Evolutionary conservation across 2,797 vertebrate genomes (phyloP), one percentile per base, ranked within the genome.

Genomic region (Luscinia luscinia): DNA sequence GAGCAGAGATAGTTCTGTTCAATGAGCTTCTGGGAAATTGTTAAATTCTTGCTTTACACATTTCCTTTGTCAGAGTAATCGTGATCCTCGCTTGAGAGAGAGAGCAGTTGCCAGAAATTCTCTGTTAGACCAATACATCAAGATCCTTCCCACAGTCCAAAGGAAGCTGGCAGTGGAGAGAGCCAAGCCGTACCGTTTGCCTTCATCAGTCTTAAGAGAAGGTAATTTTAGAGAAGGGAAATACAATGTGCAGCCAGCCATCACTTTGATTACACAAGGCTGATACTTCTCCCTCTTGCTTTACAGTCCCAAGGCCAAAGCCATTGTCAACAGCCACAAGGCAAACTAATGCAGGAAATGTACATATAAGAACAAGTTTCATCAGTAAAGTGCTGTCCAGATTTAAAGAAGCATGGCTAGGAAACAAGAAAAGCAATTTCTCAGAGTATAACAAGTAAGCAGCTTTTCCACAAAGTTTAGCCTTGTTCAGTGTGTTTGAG

Each of bases 111-210:
- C 97, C 40, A 98, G 99, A 94, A 99, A 99, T 97, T 98, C 98
- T 30, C 98, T 99, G 38, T 83, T 99, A 94, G 98, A 98, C 28
- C 99, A 99, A 2, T 99, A 99, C 75, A 97, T 97, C 22, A 99
- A 99, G 91, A 97, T 99, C 91, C 98, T 99, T 64, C 99, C 99
- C 43, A 98, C 98, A 95, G 98, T 99, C 66, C 99, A 99, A 73
- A 97, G 98, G 91, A 99, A 98, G 92, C 96, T 99, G 93, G 99
- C 98, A 32, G 92, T 96, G 49, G 99, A 99, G 78, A 97, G 98
- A 96, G 97, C 98, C 26, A 99, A 98, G 76, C 99, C 99, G 2
- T 99, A 99, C 92, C 98, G 96, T 38, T 96, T 98, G 88, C 97
- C 98, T 43, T 93, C 96, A 5, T 97, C 97, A 3, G 63, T 98